Base-by-base conservation (phyloP, 1,140 invertebrate species). In the Temnothorax longispinosus region DNA sequence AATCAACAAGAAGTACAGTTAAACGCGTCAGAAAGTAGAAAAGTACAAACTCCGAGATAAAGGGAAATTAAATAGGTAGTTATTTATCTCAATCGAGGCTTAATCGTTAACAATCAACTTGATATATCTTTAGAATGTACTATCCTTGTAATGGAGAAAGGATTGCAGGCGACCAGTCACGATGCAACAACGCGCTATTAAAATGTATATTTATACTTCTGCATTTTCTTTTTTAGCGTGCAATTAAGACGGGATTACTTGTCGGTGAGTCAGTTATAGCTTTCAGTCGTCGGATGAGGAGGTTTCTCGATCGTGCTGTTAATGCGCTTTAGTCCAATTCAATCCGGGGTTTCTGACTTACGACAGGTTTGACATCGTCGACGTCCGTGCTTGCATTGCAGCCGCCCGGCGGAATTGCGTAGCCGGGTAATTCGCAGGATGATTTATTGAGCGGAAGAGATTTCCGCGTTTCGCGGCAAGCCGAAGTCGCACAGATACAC, bases 101-200 rank as follows among this genome's bases (percentile, higher is more conserved):
- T n/a, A 38, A 74, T 47, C 67, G 67, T 74, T 44, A 82, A 82
- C 80, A 47, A 74, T 82, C 54, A 58, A 58, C 41, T 32, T 7
- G 50, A 71, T 74, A 27, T 38, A 74, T 74, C 80, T 60, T 41
- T 64, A 74, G 69, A 74, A 84, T n/a, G 47, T 69, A 41, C 44
- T 80, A 84, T 84, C 71, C 80, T 75, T 75, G 54, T 56, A 52
- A 18, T 0, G 69, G 80, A 84, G 80, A 84, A 84, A 84, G 80
- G 80, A 84, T 38, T 27, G 69, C 67, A 13, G 13, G 67, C 41
- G 69, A 18, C 56, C 44, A 75, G 54, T 84, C 80, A 84, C 69
- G 80, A 75, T 62, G 69, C 32, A 84, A 58, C 65, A 44, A 47
- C 69, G 52, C 32, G 32, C 44, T 27, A n/a, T 84, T 74, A 82